Conservation (phyloP, 1,140 invertebrate species). For the Atta colombica region DNA sequence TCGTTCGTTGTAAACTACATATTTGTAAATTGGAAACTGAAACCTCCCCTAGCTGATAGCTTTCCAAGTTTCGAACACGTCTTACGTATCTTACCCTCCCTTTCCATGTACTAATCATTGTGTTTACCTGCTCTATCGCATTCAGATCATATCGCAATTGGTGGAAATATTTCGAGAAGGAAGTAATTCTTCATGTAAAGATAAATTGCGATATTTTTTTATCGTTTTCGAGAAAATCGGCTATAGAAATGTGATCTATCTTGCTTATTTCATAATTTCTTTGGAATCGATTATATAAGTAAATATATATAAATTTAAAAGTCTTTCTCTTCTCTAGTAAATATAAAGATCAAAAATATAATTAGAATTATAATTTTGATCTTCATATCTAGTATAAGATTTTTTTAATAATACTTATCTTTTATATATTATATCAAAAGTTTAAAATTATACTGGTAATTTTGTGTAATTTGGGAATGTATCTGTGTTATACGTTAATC, state of each 20-base stretch:
- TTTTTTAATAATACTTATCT: no score
- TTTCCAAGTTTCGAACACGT: background rate
- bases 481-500: background rate
- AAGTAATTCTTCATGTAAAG: background rate
- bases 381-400: no score
- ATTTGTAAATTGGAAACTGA: conserved; percentile 18
- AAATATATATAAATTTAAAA: no score
- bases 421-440: background rate
- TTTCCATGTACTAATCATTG: background rate
- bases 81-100: background rate
- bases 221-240: background rate
- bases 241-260: background rate
- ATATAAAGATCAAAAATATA: background rate
- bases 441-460: background rate
- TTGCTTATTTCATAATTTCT: background rate
- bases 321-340: no score
- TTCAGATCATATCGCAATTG: conserved; percentile 13
- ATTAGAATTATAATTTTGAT: background rate
- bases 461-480: background rate
- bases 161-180: background rate
- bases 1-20: background rate
- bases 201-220: background rate
- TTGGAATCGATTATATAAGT: background rate
- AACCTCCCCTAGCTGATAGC: conserved; percentile 3
- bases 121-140: conserved; percentile 3